Evolutionary conservation across 1,140 invertebrate genomes (phyloP).

Genomic region (Drosophila sechellia): DNA sequence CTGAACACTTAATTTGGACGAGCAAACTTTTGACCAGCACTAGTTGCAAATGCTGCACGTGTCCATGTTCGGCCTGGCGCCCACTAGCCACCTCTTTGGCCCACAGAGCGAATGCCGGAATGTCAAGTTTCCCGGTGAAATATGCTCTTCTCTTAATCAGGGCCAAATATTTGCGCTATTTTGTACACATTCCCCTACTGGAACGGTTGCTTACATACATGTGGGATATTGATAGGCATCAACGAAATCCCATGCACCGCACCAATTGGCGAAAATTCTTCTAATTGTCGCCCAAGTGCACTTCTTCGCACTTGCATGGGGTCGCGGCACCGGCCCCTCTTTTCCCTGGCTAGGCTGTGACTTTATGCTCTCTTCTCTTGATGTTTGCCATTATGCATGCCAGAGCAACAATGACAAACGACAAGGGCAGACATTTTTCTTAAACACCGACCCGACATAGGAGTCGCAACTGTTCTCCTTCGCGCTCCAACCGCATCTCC

Average conservation of each 20-base stretch:
- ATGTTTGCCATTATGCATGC: slow-evolving; percentile 70
- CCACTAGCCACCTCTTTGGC: not conserved
- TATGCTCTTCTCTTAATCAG: no score
- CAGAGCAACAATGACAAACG: slow-evolving; percentile 62
- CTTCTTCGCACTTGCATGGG: slow-evolving; percentile 3
- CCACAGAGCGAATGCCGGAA: not conserved
- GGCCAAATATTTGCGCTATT: no score
- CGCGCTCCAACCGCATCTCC: not conserved
- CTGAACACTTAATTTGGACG: slow-evolving; percentile 65
- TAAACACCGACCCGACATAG: slow-evolving; percentile 35
- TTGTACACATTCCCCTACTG: no score
- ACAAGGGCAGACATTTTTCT: slow-evolving; percentile 72
- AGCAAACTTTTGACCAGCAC: slow-evolving; percentile 54
- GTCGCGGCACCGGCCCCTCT: no score
- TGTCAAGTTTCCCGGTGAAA: no score
- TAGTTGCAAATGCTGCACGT: slow-evolving; percentile 60
- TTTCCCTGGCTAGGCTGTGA: not conserved
- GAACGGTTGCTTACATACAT: no score
- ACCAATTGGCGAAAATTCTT: slow-evolving; percentile 60
- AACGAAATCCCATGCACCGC: slow-evolving; percentile 7
- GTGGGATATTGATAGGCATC: no score
- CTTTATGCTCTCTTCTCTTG: slow-evolving; percentile 1
- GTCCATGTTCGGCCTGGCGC: slow-evolving; percentile 4
- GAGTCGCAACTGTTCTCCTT: not conserved
- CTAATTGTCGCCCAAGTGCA: slow-evolving; percentile 77